Evolutionary conservation across 2,888 invertebrate species (phyloP).

Genomic region (Parnassius smintheus): DNA sequence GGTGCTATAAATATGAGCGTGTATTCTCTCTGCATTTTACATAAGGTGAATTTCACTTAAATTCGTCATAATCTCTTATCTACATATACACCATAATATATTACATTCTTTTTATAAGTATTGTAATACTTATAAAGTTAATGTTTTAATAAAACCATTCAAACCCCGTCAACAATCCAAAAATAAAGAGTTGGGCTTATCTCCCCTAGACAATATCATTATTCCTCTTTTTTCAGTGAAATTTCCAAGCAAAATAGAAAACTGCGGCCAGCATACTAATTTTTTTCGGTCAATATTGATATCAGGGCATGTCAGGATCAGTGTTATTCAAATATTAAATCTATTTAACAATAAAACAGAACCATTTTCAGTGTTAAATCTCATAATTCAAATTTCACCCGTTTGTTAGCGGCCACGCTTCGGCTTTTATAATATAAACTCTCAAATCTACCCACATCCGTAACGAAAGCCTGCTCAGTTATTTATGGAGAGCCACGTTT

Average conservation of each 20-base stretch:
- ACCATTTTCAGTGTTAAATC: constrained; percentile 69
- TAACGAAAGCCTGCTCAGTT: constrained; percentile 74
- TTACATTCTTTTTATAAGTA: too few species aligned
- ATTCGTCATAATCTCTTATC: too few species aligned
- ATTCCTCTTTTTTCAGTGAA: constrained; percentile 71
- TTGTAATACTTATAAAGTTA: constrained; percentile 20
- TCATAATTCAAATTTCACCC: constrained; percentile 71
- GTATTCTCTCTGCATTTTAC: too few species aligned
- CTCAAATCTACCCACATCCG: constrained; percentile 76
- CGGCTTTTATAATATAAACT: constrained; percentile 59
- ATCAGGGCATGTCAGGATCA: constrained; percentile 48
- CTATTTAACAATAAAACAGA: constrained; percentile 64
- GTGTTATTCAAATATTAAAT: constrained; percentile 53
- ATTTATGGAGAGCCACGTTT: constrained; percentile 76
- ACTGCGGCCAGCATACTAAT: constrained; percentile 72
- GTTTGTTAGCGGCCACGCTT: constrained; percentile 68
- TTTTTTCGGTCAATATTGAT: constrained; percentile 68
- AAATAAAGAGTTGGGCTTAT: constrained; percentile 58
- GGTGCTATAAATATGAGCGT: constrained; percentile 26
- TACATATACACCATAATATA: too few species aligned
- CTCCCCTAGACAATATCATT: constrained; percentile 76
- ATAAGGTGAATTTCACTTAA: too few species aligned
- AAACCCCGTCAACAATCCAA: constrained; percentile 41
- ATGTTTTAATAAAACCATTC: constrained; percentile 52
- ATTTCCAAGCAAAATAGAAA: constrained; percentile 66